Base-by-base conservation (phyloP, 2,113 vertebrate species). In the Corythaeola cristata region DNA sequence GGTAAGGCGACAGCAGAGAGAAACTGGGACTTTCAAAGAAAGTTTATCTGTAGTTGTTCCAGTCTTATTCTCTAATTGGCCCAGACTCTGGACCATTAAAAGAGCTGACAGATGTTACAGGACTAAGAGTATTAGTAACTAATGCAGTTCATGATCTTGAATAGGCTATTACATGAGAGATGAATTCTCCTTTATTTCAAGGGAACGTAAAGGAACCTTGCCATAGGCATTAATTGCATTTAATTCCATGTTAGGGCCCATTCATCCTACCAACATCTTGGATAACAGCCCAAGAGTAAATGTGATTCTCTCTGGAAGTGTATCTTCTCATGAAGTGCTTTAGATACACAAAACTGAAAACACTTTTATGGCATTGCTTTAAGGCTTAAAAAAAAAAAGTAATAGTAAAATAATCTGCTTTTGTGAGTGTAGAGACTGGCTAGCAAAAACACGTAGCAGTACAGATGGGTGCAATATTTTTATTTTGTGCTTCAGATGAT, bases 391-490 rank as follows among this genome's bases (percentile, higher is more conserved):
- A 3, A 44, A 44, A 44, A 44, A 44, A 44, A 44, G 11, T 11
- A n/a, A 14, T 67, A 63, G 67, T 81, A 35, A 68, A 76, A 50
- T 58, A 68, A 33, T 55, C 63, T 71, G 19, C 50, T 68, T 71
- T 62, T 1, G 3, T 41, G 66, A 85, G 58, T 5, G 30, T 8
- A 77, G 58, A 69, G 85, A 66, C 10, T 62, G 77, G 33, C 78
- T 68, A 73, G 58, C 15, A 77, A 23, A 93, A 93, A 2, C 50
- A 32, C 8, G 81, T 5, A 35, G 55, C 64, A 85, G 50, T 88
- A 68, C 93, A 97, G 95, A 96, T 96, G 96, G 93, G 69, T 80
- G 91, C 82, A 96, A 80, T 91, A 71, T 94, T 89, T 96, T 96
- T 96, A 62, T 88, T 88, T 90, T 79, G 82, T 96, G 63, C 59